Evolutionary conservation across 2,113 vertebrate genomes (phyloP).

Genomic region (Semicossyphus pulcher): DNA sequence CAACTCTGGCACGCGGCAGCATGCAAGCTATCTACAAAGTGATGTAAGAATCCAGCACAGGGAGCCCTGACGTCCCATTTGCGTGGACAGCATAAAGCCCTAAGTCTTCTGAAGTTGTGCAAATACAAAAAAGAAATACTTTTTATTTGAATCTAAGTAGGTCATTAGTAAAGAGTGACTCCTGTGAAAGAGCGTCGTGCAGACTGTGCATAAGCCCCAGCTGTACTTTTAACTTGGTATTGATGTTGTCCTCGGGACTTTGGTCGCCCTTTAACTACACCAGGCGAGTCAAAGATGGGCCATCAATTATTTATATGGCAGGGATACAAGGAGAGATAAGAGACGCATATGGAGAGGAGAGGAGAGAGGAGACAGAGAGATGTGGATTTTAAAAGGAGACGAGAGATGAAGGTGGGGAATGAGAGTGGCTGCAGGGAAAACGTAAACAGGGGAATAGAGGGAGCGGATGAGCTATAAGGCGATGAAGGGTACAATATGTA

Average conservation of each 20-base stretch:
- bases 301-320: constrained; percentile 78
- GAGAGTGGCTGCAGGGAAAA: constrained; percentile 11
- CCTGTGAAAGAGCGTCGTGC: constrained; percentile 31
- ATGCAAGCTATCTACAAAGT: constrained; percentile 2
- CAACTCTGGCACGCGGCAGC: not conserved
- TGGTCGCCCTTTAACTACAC: constrained; percentile 71
- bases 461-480: constrained; percentile 8
- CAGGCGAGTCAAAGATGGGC: constrained; percentile 66
- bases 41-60: constrained; percentile 38
- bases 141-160: constrained; percentile 55
- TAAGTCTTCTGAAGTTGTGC: constrained; percentile 21
- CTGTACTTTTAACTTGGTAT: constrained; percentile 56
- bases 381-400: constrained; percentile 18
- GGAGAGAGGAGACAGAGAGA: constrained; percentile 20
- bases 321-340: constrained; percentile 56
- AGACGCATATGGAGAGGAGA: constrained; percentile 31
- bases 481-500: constrained; percentile 25
- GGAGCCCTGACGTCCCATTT: not conserved
- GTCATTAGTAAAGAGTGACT: constrained; percentile 59
- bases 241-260: constrained; percentile 76
- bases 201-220: constrained; percentile 40
- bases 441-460: constrained; percentile 5
- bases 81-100: constrained; percentile 26
- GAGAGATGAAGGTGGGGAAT: constrained; percentile 1
- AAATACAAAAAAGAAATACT: constrained; percentile 20